Conservation (phyloP, 2,888 invertebrate genomes). For the Amiota minor region DNA sequence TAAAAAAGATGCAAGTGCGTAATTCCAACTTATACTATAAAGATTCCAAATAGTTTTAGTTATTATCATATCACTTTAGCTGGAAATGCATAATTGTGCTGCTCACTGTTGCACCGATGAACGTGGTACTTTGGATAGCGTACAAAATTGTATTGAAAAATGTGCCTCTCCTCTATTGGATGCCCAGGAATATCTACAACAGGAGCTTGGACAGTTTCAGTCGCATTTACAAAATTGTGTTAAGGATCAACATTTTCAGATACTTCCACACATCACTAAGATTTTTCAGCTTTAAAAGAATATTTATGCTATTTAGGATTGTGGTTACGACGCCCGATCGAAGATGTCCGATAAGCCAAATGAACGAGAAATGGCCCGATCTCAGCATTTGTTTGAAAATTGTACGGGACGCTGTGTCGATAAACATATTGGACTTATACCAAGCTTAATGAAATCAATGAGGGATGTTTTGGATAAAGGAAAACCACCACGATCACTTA, state of each 20-base stretch:
- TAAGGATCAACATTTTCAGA: conserved; percentile 44
- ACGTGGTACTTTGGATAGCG: conserved; percentile 59
- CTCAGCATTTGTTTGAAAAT: conserved; percentile 61
- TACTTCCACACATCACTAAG: neutral
- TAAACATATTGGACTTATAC: conserved; percentile 62
- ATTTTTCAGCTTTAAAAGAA: neutral
- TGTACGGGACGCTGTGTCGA: conserved; percentile 65
- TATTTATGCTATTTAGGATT: conserved; percentile 54
- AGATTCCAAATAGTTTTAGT: neutral
- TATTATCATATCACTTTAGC: conserved; percentile 39
- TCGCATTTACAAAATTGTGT: conserved; percentile 61
- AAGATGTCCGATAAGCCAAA: conserved; percentile 53
- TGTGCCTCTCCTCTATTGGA: conserved; percentile 62
- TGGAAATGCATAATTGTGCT: conserved; percentile 65
- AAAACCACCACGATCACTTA: conserved; percentile 41
- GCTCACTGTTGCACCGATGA: conserved; percentile 62
- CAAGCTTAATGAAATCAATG: conserved; percentile 61
- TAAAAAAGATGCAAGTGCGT: conserved; percentile 65
- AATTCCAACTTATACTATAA: neutral
- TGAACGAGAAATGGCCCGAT: conserved; percentile 56
- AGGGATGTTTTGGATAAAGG: conserved; percentile 62
- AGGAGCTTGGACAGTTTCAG: conserved; percentile 65
- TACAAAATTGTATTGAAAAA: conserved; percentile 67
- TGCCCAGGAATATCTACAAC: conserved; percentile 67
- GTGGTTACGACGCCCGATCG: conserved; percentile 56